Base-by-base conservation (phyloP, 2,113 vertebrate species). In the Gorsachius goisagi region DNA sequence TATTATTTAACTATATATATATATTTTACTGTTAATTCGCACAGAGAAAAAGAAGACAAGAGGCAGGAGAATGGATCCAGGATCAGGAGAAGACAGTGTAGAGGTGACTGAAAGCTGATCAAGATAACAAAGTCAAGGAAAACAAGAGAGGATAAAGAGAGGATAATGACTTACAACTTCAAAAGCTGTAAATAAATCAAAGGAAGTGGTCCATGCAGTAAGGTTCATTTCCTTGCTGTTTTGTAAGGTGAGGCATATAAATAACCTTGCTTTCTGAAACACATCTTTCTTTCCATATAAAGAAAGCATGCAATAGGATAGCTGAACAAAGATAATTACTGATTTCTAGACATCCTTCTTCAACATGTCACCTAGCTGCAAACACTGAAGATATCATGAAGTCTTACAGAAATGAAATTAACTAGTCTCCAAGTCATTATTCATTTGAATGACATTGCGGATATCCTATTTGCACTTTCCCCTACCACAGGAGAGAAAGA, bases 391-490 rank as follows among this genome's bases (percentile, higher is more conserved):
- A 44, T 75, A 39, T 7, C 39, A 41, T 41, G 30, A 94, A 82
- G 27, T 32, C 14, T 66, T 53, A 58, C 5, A 50, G 44, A 85
- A 94, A 88, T 80, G 4, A 84, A 73, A 33, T 74, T 93, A 93
- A 69, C 72, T 91, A 49, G 15, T 60, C 39, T 77, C 21, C 22
- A 41, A 52, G 64, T 58, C 56, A 94, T 93, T 92, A 94, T 92
- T 96, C 88, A 93, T 90, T 81, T 87, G 85, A 66, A 84, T 90
- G 77, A 68, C 80, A 55, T 76, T 93, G 64, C 7, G 8, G 64
- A 78, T 90, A 84, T 81, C 72, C 56, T 90, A 27, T 96, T 95
- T 90, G 64, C 75, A 64, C 73, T 96, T 93, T 68, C 49, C 47
- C 23, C 27, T 68, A 68, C 90, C 4, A 0, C 44, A 53, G 64